Percentiles rank a stretch among this genome's conserved stretches.
phyloP scores from a whole-genome alignment of 2,888 invertebrate species.

The Hypsopygia costalis region DNA sequence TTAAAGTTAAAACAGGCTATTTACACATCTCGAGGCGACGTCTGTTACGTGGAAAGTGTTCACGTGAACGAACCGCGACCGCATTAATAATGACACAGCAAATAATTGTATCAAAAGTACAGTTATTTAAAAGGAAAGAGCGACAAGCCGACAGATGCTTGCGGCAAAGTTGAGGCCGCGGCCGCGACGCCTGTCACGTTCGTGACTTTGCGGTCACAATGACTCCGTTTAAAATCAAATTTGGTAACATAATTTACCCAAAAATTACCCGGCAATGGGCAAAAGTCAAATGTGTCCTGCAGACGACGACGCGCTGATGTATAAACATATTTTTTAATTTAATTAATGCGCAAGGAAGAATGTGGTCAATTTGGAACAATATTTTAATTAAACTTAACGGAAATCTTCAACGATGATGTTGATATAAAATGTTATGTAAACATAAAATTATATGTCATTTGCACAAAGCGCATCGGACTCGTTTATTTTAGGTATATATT shows the following conservation, averaged over 20 bases:
- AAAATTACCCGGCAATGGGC: constrained; percentile 47
- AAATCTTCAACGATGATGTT: constrained; percentile 1
- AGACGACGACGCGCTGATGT: constrained; percentile 42
- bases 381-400: constrained; percentile 20
- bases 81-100: constrained; percentile 59
- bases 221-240: constrained; percentile 73
- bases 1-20: constrained; percentile 18
- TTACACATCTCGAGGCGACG: constrained; percentile 44
- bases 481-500: too few species aligned
- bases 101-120: constrained; percentile 67
- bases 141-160: constrained; percentile 77
- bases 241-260: constrained; percentile 46
- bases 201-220: constrained; percentile 71
- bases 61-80: constrained; percentile 52
- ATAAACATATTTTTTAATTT: constrained; percentile 26
- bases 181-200: constrained; percentile 53
- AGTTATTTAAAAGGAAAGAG: constrained; percentile 66
- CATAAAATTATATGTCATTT: constrained; percentile 9
- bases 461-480: too few species aligned
- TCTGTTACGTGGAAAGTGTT: constrained; percentile 48
- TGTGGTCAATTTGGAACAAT: constrained; percentile 20
- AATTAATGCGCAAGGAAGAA: constrained; percentile 15
- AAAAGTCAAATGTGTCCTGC: constrained; percentile 42
- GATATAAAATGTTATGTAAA: background rate
- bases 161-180: constrained; percentile 68